Evolutionary conservation across 2,797 vertebrate species (phyloP).

Genomic region (Coccyzus lansbergi): DNA sequence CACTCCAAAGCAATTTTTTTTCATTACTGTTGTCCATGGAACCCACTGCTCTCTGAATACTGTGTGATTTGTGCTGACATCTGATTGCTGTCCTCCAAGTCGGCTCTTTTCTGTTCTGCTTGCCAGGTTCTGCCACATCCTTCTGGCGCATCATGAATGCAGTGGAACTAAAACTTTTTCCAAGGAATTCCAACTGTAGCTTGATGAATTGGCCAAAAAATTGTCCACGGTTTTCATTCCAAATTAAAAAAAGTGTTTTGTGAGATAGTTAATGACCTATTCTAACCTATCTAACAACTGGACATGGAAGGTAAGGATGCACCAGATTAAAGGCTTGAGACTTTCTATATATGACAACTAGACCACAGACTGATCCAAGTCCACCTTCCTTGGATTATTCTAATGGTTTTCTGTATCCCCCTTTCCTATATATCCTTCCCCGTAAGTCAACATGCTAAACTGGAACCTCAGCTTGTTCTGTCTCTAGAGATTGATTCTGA

Average conservation of each 20-base stretch:
- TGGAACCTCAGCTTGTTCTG: background rate
- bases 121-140: background rate
- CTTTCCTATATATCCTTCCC: background rate
- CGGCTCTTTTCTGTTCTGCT: background rate
- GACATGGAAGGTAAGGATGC: accelerated
- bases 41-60: background rate
- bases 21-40: background rate
- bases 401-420: background rate
- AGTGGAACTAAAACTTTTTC: background rate
- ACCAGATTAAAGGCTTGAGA: background rate
- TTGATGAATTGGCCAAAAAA: background rate
- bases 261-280: background rate
- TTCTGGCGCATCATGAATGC: background rate
- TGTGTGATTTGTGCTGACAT: background rate
- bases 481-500: background rate
- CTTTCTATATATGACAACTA: background rate
- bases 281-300: background rate
- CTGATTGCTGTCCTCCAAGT: background rate
- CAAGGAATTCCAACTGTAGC: background rate
- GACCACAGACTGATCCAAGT: background rate
- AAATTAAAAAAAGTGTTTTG: background rate
- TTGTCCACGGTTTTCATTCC: background rate
- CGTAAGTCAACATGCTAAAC: background rate
- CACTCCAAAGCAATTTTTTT: background rate
- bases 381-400: background rate